Base-by-base conservation (phyloP, 2,888 invertebrate genomes). In the Taphrorychus bicolor region DNA sequence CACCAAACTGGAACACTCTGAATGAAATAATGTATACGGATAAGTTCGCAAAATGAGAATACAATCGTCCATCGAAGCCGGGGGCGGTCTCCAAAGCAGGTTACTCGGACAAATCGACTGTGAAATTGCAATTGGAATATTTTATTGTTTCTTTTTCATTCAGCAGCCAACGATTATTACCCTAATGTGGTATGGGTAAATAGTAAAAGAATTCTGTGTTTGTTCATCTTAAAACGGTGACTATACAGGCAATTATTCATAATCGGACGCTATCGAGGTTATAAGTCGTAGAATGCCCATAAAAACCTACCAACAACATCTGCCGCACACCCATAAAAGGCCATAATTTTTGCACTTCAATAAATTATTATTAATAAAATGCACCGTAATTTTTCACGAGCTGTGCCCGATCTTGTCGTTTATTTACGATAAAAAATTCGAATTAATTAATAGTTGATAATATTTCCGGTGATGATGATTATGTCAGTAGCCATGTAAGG, bases 221-320 rank as follows among this genome's bases (percentile, higher is more conserved):
- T n/a, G n/a, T n/a, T n/a, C n/a, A n/a, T n/a, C n/a, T n/a, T n/a
- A 9, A 2, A 32, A 32, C 32, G 3, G 11, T 1, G 3, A 7
- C 3, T 9, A 32, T 9, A 32, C 32, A 32, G 11, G 11, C 32
- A 32, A 52, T 53, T 64, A 53, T 45, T 45, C 17, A 58, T 64
- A 58, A 64, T 53, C 11, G 64, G n/a, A n/a, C n/a, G n/a, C n/a
- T n/a, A 48, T 48, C 48, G 48, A 48, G 48, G 48, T 48, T 48
- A 48, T 11, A 48, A 48, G 16, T 48, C 19, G 48, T 14, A 3
- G 48, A 48, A 48, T 48, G 1, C 14, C 19, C 16, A 17, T 1
- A 48, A n/a, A 48, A 48, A 48, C 18, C n/a, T 16, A 16, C 48
- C 19, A 16, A 19, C 48, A 48, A 48, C 48, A 48, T 48, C 11